phyloP scores from a whole-genome alignment of 2,113 vertebrate genomes.

The Tenebrosternarchus preto region DNA sequence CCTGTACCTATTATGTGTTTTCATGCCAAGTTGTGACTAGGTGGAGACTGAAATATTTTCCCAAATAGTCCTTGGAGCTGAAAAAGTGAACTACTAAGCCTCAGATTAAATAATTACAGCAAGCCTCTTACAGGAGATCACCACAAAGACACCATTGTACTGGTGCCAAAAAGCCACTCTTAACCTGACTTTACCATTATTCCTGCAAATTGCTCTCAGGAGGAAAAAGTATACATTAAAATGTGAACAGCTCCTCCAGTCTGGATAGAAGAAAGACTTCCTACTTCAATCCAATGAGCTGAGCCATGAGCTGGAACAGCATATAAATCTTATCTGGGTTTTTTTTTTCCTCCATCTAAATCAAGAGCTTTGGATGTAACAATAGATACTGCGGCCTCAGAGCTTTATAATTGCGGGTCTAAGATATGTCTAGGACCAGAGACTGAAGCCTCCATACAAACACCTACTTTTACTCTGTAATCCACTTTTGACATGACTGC shows the following conservation, averaged over 20 bases:
- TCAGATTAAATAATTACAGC: slow-evolving; percentile 65
- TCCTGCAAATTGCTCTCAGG: slow-evolving; percentile 56
- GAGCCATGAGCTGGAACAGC: slow-evolving; percentile 18
- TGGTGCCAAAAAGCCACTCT: slow-evolving; percentile 58
- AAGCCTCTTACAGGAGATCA: slow-evolving; percentile 55
- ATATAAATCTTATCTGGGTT: slow-evolving; percentile 44
- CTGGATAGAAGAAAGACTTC: slow-evolving; percentile 49
- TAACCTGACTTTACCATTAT: slow-evolving; percentile 58
- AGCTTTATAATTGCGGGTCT: slow-evolving; percentile 33
- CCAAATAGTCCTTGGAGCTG: slow-evolving; percentile 36
- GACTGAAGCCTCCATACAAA: slow-evolving; percentile 7
- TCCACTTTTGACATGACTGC: slow-evolving; percentile 16
- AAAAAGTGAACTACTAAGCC: slow-evolving; percentile 41
- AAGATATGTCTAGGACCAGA: slow-evolving; percentile 15
- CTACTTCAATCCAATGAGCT: slow-evolving; percentile 26
- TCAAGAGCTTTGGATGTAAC: slow-evolving; percentile 28
- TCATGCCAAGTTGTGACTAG: slow-evolving; percentile 41
- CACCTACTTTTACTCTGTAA: slow-evolving; percentile 18
- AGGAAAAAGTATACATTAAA: slow-evolving; percentile 53
- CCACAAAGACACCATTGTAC: slow-evolving; percentile 64
- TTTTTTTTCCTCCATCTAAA: slow-evolving; percentile 29
- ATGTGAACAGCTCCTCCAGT: slow-evolving; percentile 30
- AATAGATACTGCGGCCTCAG: slow-evolving; percentile 28
- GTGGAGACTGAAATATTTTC: slow-evolving; percentile 53
- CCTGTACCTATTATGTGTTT: slow-evolving; percentile 25